Conservation (phyloP, 2,888 invertebrate genomes). For the Aphodius sticticus region DNA sequence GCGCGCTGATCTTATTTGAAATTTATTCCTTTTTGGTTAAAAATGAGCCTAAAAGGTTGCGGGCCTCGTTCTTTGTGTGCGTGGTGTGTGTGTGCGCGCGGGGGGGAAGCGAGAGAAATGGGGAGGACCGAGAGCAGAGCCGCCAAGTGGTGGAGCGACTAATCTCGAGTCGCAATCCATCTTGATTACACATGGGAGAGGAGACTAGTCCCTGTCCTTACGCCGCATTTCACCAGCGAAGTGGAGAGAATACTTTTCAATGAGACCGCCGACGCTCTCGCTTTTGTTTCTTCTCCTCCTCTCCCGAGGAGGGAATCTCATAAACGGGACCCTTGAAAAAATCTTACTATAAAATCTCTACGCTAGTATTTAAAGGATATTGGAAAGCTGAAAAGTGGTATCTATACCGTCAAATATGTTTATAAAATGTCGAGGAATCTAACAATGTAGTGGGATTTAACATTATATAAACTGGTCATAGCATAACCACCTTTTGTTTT, state of each 20-base stretch:
- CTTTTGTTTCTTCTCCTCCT: constrained; percentile 18
- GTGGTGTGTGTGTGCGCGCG: neutral
- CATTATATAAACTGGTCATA: no score
- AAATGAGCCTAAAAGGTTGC: constrained; percentile 45
- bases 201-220: constrained; percentile 48
- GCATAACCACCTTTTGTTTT: no score
- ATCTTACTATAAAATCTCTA: neutral
- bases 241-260: constrained; percentile 26
- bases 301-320: neutral
- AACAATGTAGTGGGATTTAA: no score
- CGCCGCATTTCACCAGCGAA: constrained; percentile 52
- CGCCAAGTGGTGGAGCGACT: constrained; percentile 47
- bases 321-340: neutral
- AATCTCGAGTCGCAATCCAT: constrained; percentile 58
- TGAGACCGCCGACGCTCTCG: constrained; percentile 18
- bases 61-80: constrained; percentile 18
- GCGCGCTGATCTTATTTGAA: constrained; percentile 42
- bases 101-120: constrained; percentile 5
- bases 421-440: no score
- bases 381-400: neutral
- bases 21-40: constrained; percentile 48
- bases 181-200: constrained; percentile 58
- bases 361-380: neutral
- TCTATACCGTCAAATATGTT: no score
- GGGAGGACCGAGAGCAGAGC: constrained; percentile 16